phyloP scores from a whole-genome alignment of 2,888 invertebrate species.

The Keiferia lycopersicella region DNA sequence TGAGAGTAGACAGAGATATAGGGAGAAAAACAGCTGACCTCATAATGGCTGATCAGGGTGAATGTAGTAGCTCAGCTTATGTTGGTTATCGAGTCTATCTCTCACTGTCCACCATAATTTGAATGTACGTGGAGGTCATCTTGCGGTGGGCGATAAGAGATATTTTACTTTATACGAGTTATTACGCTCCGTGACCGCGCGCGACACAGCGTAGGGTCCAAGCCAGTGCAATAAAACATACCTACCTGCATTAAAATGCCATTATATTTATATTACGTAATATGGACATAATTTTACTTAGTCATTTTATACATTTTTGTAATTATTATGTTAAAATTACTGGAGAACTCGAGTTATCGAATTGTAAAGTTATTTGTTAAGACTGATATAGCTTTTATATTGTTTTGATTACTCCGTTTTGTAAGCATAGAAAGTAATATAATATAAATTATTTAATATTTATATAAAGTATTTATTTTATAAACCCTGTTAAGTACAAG shows the following conservation, averaged over 20 bases:
- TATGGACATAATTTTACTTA: constrained; percentile 36
- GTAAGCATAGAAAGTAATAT: constrained; percentile 29
- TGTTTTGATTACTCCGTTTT: constrained; percentile 33
- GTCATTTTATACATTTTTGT: constrained; percentile 47
- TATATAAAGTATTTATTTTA: constrained; percentile 29
- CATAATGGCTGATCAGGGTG: neutral
- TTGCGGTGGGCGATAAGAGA: no score
- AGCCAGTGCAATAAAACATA: constrained; percentile 23
- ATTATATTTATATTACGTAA: constrained; percentile 30
- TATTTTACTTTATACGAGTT: no score
- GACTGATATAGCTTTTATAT: constrained; percentile 61
- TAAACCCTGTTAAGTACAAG: constrained; percentile 16
- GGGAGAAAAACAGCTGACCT: constrained; percentile 31
- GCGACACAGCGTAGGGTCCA: no score
- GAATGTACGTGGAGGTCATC: no score
- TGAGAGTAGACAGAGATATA: constrained; percentile 59
- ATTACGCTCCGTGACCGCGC: no score
- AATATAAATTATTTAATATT: constrained; percentile 33
- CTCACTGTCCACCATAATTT: no score
- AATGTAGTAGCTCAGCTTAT: no score
- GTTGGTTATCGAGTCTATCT: no score
- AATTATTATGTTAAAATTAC: constrained; percentile 36
- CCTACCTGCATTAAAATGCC: constrained; percentile 1
- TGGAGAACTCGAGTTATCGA: constrained; percentile 26
- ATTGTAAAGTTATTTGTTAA: constrained; percentile 44